A percentile compares a stretch with the other conserved stretches of the same genome.
phyloP scores from a whole-genome alignment of 1,140 invertebrate genomes.

The Drosophila nigromelanica region DNA sequence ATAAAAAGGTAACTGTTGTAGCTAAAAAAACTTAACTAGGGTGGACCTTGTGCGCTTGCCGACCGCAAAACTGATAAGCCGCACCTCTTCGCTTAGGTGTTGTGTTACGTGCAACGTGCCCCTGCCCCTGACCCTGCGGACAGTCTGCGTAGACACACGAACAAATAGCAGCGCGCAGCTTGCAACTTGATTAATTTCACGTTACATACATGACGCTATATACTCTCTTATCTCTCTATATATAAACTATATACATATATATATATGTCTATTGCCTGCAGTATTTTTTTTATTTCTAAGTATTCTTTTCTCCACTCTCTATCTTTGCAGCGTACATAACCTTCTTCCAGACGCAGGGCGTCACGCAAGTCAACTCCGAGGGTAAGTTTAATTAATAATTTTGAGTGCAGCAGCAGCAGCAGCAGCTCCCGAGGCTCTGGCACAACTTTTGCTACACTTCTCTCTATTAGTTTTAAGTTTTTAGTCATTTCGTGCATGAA shows the following conservation, averaged over 20 bases:
- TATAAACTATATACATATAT: conserved; percentile 3
- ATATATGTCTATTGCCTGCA: conserved; percentile 28
- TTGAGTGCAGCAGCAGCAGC: conserved; percentile 46
- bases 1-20: conserved; percentile 7
- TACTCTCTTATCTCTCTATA: neutral
- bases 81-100: conserved; percentile 36
- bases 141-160: conserved; percentile 20
- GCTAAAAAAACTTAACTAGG: conserved; percentile 47
- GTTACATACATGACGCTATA: conserved; percentile 7
- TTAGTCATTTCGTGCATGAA: conserved; percentile 74
- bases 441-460: conserved; percentile 60
- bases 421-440: conserved; percentile 13
- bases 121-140: neutral
- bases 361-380: conserved; percentile 74
- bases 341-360: conserved; percentile 61
- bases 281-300: conserved; percentile 26
- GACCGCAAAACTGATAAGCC: conserved; percentile 62
- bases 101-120: conserved; percentile 13
- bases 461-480: conserved; percentile 76
- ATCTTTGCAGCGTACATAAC: conserved; percentile 68
- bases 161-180: conserved; percentile 3
- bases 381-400: conserved; percentile 84
- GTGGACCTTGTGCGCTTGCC: conserved; percentile 57
- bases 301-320: conserved; percentile 26
- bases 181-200: conserved; percentile 52